Percentiles rank a stretch among this genome's conserved stretches.
These are phyloP conservation scores for Ptilodon capucinus DNA, from an alignment of 2,888 invertebrate genomes.

Conservation along the genomic window DNA sequence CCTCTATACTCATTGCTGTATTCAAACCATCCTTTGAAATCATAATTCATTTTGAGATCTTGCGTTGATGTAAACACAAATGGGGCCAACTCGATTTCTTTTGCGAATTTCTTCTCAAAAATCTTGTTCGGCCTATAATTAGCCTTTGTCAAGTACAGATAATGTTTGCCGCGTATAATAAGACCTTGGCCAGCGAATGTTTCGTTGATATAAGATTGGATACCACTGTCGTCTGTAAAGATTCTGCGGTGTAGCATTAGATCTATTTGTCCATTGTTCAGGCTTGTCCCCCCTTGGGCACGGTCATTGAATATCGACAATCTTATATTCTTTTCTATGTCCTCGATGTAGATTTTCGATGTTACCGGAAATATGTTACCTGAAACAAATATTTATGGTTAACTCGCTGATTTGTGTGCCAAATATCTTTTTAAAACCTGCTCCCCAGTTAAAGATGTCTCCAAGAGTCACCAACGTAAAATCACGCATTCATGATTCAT, in stretches of 20 bases:
- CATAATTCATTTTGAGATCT: constrained; percentile 9
- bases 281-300: constrained; percentile 90
- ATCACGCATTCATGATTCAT: too few species aligned
- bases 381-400: constrained; percentile 8
- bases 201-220: constrained; percentile 43
- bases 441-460: too few species aligned
- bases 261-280: constrained; percentile 88
- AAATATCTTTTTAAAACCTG: too few species aligned
- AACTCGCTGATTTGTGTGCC: too few species aligned
- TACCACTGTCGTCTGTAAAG: constrained; percentile 88
- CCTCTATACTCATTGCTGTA: constrained; percentile 63
- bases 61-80: constrained; percentile 36
- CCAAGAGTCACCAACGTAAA: too few species aligned
- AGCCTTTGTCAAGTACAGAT: constrained; percentile 54
- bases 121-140: constrained; percentile 50
- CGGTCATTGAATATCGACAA: constrained; percentile 88
- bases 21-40: constrained; percentile 59
- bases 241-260: constrained; percentile 92
- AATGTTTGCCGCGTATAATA: constrained; percentile 52
- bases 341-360: constrained; percentile 88
- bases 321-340: constrained; percentile 65
- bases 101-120: constrained; percentile 65
- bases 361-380: constrained; percentile 97
- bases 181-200: constrained; percentile 39
- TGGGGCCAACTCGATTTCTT: constrained; percentile 52